These are phyloP conservation scores for Leucosticte australis DNA, from an alignment of 2,113 vertebrate genomes.

Conservation along the genomic window DNA sequence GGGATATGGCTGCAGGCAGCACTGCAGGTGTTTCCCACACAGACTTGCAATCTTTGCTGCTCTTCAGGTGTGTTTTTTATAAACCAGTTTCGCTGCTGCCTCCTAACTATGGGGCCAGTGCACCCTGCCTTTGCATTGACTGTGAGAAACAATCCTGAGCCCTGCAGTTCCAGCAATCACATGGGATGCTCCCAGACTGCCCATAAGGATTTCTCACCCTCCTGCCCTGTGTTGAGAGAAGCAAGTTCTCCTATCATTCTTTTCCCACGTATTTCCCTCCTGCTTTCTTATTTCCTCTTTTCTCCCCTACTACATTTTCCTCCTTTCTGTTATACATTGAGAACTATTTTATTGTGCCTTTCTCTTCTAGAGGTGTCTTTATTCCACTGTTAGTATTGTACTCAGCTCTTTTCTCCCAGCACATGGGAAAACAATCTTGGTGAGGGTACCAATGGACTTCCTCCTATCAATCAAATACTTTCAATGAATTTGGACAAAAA, in stretches of 20 bases:
- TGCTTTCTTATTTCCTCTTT: background rate
- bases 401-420: background rate
- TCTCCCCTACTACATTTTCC: rapidly evolving
- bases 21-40: background rate
- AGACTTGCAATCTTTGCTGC: background rate
- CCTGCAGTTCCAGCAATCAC: background rate
- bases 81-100: background rate
- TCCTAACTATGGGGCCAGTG: background rate
- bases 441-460: background rate
- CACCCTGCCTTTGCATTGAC: background rate
- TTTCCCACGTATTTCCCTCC: background rate
- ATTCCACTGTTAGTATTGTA: background rate
- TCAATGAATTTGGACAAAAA: background rate
- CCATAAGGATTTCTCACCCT: background rate
- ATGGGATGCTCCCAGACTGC: background rate
- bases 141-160: background rate
- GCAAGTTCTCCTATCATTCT: background rate
- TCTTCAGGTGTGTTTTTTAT: background rate
- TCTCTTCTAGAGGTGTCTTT: background rate
- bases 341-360: background rate
- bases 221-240: background rate
- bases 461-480: background rate
- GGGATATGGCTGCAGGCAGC: background rate
- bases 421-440: background rate
- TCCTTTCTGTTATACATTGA: background rate